Conservation (phyloP, 2,888 invertebrate species). For the Eupithecia subfuscata region DNA sequence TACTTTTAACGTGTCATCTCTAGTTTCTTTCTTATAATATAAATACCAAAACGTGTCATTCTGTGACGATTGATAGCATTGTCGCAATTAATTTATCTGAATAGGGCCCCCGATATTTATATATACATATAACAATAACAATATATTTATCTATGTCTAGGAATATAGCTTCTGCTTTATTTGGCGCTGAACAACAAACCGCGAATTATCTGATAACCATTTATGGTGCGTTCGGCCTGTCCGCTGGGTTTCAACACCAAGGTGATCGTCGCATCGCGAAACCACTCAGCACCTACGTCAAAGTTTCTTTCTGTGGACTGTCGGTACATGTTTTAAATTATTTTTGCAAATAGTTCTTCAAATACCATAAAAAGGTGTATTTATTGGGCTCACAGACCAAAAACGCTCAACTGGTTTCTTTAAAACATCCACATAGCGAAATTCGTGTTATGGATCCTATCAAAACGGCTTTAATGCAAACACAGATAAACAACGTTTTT, state of each 20-base stretch:
- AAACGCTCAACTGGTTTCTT: background rate
- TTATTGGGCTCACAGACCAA: no score
- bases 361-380: background rate
- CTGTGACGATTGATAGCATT: no score
- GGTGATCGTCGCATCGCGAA: slow-evolving; percentile 58
- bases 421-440: background rate
- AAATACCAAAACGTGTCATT: no score
- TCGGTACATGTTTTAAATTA: slow-evolving; percentile 52
- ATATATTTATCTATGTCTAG: slow-evolving; percentile 17
- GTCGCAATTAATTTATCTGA: no score
- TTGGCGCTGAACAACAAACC: slow-evolving; percentile 80
- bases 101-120: no score
- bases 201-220: slow-evolving; percentile 84
- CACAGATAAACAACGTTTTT: background rate
- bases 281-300: slow-evolving; percentile 64
- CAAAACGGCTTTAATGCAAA: background rate
- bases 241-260: slow-evolving; percentile 51
- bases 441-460: background rate
- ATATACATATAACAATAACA: no score
- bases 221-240: slow-evolving; percentile 77
- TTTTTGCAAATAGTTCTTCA: background rate
- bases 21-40: no score
- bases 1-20: no score
- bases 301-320: slow-evolving; percentile 67
- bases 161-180: slow-evolving; percentile 41